These are phyloP conservation scores for Drosophila saltans DNA, from an alignment of 1,140 invertebrate genomes.

Conservation along the genomic window DNA sequence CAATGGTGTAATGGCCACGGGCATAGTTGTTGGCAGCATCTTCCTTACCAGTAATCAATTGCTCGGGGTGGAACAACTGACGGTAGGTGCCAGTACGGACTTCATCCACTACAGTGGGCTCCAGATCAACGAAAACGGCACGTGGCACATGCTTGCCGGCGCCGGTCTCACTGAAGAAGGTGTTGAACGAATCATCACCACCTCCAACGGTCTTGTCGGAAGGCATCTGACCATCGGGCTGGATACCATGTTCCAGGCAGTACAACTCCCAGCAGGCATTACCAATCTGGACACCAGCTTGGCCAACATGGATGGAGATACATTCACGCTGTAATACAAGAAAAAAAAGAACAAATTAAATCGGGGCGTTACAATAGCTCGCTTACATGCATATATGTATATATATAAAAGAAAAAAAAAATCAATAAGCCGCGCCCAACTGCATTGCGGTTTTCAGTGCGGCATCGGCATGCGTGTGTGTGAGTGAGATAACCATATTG, in stretches of 20 bases:
- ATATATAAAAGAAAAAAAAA: conserved; percentile 29
- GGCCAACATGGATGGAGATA: conserved; percentile 87
- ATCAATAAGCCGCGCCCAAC: conserved; percentile 67
- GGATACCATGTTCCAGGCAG: conserved; percentile 91
- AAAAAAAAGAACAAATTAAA: not conserved
- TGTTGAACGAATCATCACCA: conserved; percentile 91
- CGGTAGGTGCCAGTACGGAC: conserved; percentile 92
- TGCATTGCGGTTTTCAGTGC: conserved; percentile 4
- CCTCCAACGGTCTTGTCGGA: conserved; percentile 89
- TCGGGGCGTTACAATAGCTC: conserved; percentile 26
- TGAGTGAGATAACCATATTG: conserved; percentile 18
- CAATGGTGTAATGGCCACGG: conserved; percentile 95
- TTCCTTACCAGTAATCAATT: conserved; percentile 93
- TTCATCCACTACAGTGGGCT: conserved; percentile 95
- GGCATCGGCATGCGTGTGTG: conserved; percentile 1
- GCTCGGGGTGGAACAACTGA: conserved; percentile 93
- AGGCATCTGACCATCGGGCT: conserved; percentile 88
- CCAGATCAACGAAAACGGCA: conserved; percentile 93
- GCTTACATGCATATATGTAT: not conserved
- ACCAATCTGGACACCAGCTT: conserved; percentile 90
- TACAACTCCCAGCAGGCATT: conserved; percentile 88
- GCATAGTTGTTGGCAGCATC: conserved; percentile 96
- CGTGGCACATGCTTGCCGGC: conserved; percentile 93
- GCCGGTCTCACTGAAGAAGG: conserved; percentile 94
- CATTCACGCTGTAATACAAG: conserved; percentile 85